Evolutionary conservation across 2,888 invertebrate genomes (phyloP).

Genomic region (Gasteruption jaculator): DNA sequence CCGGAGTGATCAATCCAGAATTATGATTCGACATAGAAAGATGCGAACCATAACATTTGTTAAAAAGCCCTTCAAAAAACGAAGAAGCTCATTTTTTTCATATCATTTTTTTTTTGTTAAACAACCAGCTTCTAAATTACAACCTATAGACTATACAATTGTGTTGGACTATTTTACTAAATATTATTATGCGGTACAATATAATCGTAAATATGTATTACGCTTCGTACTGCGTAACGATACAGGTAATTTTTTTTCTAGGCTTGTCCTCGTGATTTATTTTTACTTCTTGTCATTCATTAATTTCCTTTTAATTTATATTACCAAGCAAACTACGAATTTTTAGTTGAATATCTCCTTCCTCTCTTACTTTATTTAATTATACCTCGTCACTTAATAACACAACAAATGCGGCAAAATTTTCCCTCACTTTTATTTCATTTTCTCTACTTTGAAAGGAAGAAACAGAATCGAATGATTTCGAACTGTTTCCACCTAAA

Average conservation of each 20-base stretch:
- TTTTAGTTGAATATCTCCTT: no score
- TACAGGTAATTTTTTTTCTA: conserved; percentile 15
- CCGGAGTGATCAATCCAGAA: no score
- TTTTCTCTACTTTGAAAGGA: no score
- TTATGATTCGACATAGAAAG: no score
- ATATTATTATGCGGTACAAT: conserved; percentile 28
- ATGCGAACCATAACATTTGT: no score
- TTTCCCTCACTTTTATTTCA: no score
- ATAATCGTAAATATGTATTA: conserved; percentile 29
- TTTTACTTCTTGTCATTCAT: conserved; percentile 3
- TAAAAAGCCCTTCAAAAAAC: no score
- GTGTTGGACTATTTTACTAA: conserved; percentile 28
- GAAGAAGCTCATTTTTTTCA: no score
- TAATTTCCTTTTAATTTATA: background rate
- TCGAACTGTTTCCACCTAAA: no score
- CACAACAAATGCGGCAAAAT: background rate
- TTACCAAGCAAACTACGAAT: background rate
- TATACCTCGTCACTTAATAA: conserved; percentile 14
- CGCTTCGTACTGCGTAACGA: conserved; percentile 8
- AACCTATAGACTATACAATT: conserved; percentile 26
- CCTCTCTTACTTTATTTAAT: conserved; percentile 1
- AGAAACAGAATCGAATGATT: no score
- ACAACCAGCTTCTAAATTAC: conserved; percentile 21
- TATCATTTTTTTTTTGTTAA: no score
- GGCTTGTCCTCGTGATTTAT: conserved; percentile 9